These are phyloP conservation scores for Dreissena polymorpha DNA, from an alignment of 1,140 invertebrate genomes.

Conservation along the genomic window DNA sequence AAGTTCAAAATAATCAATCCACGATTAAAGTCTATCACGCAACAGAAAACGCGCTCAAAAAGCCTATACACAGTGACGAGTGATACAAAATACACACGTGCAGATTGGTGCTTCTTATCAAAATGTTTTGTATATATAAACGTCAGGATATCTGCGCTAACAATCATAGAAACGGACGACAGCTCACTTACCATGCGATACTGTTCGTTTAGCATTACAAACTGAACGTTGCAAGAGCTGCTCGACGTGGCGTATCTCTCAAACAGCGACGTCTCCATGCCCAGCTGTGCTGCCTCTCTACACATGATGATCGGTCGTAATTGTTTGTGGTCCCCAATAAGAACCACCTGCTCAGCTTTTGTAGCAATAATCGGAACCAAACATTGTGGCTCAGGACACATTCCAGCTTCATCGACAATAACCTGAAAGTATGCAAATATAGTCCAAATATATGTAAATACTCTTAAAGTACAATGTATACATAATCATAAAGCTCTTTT, in stretches of 20 bases:
- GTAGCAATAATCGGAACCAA: constrained; percentile 69
- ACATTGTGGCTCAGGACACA: constrained; percentile 75
- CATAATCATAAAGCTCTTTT: neutral
- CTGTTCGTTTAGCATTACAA: constrained; percentile 64
- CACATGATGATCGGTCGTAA: constrained; percentile 71
- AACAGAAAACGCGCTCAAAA: neutral
- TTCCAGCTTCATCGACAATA: constrained; percentile 75
- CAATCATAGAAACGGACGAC: neutral
- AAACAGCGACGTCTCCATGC: constrained; percentile 72
- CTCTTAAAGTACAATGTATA: neutral
- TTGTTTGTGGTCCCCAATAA: constrained; percentile 76
- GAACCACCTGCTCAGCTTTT: constrained; percentile 70
- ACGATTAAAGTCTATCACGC: neutral
- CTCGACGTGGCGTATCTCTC: constrained; percentile 64
- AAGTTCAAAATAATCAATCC: constrained; percentile 24
- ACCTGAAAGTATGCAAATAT: constrained; percentile 51
- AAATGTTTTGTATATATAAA: neutral
- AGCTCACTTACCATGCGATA: constrained; percentile 74
- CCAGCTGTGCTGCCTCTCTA: constrained; percentile 63
- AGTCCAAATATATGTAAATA: neutral
- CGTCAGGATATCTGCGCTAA: neutral
- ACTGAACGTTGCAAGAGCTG: constrained; percentile 51
- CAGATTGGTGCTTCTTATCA: neutral
- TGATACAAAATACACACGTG: neutral
- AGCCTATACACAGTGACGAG: neutral